A percentile compares a stretch with the other conserved stretches of the same genome.
These are phyloP conservation scores for Enteromius argenteus DNA, from an alignment of 2,797 vertebrate species.

Conservation along the genomic window DNA sequence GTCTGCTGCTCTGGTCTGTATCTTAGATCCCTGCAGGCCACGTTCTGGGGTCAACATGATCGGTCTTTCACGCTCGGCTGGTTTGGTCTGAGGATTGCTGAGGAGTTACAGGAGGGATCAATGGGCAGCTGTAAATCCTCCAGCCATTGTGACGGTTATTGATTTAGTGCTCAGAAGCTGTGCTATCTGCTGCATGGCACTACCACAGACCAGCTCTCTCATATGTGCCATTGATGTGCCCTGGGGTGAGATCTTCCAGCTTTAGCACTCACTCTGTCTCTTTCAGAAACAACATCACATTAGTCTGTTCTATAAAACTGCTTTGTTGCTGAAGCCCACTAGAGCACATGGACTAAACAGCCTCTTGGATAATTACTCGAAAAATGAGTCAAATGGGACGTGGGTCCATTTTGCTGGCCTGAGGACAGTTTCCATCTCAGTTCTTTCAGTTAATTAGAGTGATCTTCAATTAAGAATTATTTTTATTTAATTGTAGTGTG, in stretches of 20 bases:
- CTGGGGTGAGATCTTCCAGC: constrained; percentile 49
- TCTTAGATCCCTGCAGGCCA: constrained; percentile 40
- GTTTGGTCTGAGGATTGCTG: constrained; percentile 55
- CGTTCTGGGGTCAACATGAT: constrained; percentile 11
- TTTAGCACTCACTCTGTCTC: constrained; percentile 27
- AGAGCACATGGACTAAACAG: constrained; percentile 31
- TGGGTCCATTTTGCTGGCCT: background rate
- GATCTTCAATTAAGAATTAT: background rate
- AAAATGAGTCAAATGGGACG: constrained; percentile 18
- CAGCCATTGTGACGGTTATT: constrained; percentile 57
- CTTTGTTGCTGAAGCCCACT: constrained; percentile 22
- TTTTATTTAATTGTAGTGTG: background rate
- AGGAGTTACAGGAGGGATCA: constrained; percentile 60
- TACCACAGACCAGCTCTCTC: constrained; percentile 38
- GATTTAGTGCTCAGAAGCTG: constrained; percentile 55
- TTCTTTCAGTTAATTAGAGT: background rate
- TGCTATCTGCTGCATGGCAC: constrained; percentile 42
- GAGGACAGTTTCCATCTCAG: background rate
- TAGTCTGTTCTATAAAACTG: constrained; percentile 27
- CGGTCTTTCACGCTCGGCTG: constrained; percentile 41
- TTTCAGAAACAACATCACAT: constrained; percentile 21
- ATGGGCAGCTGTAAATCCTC: constrained; percentile 58
- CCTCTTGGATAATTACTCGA: constrained; percentile 43
- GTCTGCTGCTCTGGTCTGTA: constrained; percentile 52
- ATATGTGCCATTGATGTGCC: constrained; percentile 48